Base-by-base conservation (phyloP, 2,797 vertebrate genomes). In the Falco biarmicus region DNA sequence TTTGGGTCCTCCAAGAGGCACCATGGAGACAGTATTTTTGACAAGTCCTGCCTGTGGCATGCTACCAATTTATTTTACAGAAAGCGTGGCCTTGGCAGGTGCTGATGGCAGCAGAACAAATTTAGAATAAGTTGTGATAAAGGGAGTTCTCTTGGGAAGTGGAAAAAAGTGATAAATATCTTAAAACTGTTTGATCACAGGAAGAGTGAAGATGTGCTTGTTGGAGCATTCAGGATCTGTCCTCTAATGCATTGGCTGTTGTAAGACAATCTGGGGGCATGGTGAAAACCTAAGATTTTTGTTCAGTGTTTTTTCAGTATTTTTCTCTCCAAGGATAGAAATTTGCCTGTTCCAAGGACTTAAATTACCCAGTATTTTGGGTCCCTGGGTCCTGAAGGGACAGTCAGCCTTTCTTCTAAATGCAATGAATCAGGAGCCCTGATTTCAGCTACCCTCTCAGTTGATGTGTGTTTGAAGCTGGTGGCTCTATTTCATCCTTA, bases 101-200 rank as follows among this genome's bases (percentile, higher is more conserved):
- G 87, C 14, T 90, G 85, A 73, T 94, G 92, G 87, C 85, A 95
- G 94, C 91, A 91, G 89, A 95, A 84, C 77, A 71, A 80, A 83
- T 87, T 68, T 87, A 69, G 51, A 73, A 31, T 20, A 47, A 56
- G 31, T 74, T 80, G 90, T 77, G 95, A 83, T 89, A 94, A 79
- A 89, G 66, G 37, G 90, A 84, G 10, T 43, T 92, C 60, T 95
- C 89, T n/a, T 54, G 81, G 59, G 80, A 79, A 79, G 61, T 32
- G 68, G 83, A 17, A 45, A 69, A 60, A 88, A 54, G 82, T 4
- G 47, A 89, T 94, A 96, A 82, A 68, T 87, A 77, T 77, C 91
- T 73, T 34, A 13, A 48, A 92, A 18, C 24, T 59, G 51, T 18
- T 79, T 57, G 86, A 68, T 89, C 86, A 31, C 24, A 50, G 60